phyloP scores from a whole-genome alignment of 1,140 invertebrate species.

The Trachelipus rathkii region DNA sequence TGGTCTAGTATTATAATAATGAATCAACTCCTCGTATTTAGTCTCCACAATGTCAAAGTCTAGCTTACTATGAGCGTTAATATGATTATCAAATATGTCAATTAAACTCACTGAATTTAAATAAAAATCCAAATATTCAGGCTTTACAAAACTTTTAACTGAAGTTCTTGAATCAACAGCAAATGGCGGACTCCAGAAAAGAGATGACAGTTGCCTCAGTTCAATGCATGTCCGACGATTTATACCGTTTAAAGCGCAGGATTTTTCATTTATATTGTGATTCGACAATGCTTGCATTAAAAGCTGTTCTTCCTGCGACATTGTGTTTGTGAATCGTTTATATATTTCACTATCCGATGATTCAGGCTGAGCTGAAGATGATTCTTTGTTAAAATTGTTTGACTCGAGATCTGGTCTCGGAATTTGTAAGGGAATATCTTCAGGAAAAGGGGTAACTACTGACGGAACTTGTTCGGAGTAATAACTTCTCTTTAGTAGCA shows the following conservation, averaged over 20 bases:
- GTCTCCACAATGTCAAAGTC: neutral
- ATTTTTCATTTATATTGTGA: neutral
- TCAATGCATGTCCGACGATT: neutral
- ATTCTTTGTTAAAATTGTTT: too few species aligned
- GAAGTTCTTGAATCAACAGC: neutral
- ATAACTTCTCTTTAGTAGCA: too few species aligned
- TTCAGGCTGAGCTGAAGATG: too few species aligned
- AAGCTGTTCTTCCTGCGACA: neutral
- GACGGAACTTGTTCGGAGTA: too few species aligned
- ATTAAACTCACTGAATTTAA: neutral
- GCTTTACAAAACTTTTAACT: conserved; percentile 11
- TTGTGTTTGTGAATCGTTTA: neutral
- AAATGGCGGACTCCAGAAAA: neutral
- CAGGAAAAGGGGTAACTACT: too few species aligned
- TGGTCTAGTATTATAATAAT: neutral
- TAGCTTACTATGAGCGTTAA: neutral
- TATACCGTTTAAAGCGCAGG: neutral
- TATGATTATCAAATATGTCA: neutral
- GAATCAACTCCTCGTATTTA: neutral
- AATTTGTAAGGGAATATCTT: too few species aligned
- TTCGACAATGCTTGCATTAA: neutral
- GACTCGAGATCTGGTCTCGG: too few species aligned
- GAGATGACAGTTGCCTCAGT: neutral
- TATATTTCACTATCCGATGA: too few species aligned
- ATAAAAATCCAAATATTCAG: neutral